These are phyloP conservation scores for Lochmaea crataegi DNA, from an alignment of 2,888 invertebrate genomes.

Conservation along the genomic window DNA sequence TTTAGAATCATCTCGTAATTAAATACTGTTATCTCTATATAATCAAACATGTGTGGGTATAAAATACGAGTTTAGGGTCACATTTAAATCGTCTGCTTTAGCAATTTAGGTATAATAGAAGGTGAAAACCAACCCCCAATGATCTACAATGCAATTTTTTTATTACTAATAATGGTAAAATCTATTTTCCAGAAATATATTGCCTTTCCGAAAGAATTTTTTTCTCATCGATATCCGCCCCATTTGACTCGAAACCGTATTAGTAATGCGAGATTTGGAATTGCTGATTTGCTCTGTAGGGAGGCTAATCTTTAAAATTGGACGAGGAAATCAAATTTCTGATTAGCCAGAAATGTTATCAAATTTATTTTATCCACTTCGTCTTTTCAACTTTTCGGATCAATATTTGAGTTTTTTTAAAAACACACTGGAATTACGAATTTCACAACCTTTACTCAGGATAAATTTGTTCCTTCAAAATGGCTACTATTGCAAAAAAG, in stretches of 20 bases:
- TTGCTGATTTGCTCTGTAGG: slow-evolving; percentile 45
- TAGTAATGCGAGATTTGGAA: slow-evolving; percentile 44
- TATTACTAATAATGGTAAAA: neutral
- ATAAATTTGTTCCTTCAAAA: too few species aligned
- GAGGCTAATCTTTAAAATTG: slow-evolving; percentile 31
- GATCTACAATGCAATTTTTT: too few species aligned
- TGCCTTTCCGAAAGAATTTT: too few species aligned
- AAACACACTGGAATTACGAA: neutral
- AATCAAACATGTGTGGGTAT: slow-evolving; percentile 2
- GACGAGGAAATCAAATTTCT: slow-evolving; percentile 35
- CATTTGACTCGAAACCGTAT: slow-evolving; percentile 52
- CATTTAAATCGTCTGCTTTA: neutral
- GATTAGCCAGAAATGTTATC: slow-evolving; percentile 14
- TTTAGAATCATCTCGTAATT: slow-evolving; percentile 27
- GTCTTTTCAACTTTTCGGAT: neutral
- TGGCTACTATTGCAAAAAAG: too few species aligned
- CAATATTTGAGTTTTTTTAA: neutral
- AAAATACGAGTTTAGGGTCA: slow-evolving; percentile 2
- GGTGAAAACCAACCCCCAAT: too few species aligned
- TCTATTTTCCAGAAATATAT: neutral
- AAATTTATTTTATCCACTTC: neutral
- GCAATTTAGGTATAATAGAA: neutral
- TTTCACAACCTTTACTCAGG: too few species aligned
- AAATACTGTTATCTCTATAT: slow-evolving; percentile 17
- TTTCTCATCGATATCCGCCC: slow-evolving; percentile 42